A percentile compares a stretch with the other conserved stretches of the same genome.
These are phyloP conservation scores for Gavialis gangeticus DNA, from an alignment of 2,113 vertebrate species.

Conservation along the genomic window DNA sequence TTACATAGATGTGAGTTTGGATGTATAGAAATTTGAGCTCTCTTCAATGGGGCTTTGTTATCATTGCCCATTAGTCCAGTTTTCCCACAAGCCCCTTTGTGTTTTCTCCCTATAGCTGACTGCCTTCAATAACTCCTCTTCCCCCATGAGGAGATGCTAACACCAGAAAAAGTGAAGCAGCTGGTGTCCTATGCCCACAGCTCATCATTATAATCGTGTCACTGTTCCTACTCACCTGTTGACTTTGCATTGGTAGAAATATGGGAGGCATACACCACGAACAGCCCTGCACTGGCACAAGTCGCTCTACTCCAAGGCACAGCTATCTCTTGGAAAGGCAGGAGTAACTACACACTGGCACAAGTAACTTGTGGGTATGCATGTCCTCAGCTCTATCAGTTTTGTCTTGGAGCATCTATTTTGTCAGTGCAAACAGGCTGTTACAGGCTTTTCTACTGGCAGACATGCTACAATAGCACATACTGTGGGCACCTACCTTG, in stretches of 20 bases:
- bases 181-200: fast-evolving
- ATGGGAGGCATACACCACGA: too few relatives aligned
- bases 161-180: fast-evolving
- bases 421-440: too few relatives aligned
- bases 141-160: fast-evolving
- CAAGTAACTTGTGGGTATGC: too few relatives aligned
- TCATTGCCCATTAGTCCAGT: fast-evolving
- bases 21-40: background rate
- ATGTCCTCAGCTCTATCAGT: too few relatives aligned
- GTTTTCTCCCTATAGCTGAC: background rate
- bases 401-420: too few relatives aligned
- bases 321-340: too few relatives aligned
- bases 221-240: background rate
- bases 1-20: background rate
- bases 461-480: too few relatives aligned
- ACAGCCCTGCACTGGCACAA: too few relatives aligned
- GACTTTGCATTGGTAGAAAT: background rate
- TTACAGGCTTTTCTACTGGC: too few relatives aligned
- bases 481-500: too few relatives aligned
- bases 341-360: too few relatives aligned
- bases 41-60: background rate
- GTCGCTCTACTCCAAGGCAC: too few relatives aligned
- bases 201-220: background rate
- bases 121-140: background rate
- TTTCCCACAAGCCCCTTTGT: background rate